A percentile compares a stretch with the other conserved stretches of the same genome.
phyloP scores from a whole-genome alignment of 2,888 invertebrate species.

The Schizotus pectinicornis region DNA sequence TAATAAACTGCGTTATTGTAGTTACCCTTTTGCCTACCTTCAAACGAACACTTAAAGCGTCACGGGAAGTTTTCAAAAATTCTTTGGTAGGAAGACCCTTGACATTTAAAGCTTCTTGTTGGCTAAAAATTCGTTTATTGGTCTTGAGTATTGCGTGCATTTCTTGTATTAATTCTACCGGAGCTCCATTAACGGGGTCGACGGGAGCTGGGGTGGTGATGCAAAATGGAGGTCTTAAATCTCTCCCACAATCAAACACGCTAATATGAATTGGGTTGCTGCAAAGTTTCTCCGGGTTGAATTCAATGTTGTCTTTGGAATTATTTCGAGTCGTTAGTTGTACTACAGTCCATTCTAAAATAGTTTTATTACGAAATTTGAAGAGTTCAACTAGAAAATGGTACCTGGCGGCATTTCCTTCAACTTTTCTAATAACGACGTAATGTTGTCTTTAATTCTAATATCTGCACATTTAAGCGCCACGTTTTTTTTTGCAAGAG shows the following conservation, averaged over 20 bases:
- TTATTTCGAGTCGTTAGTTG: slow-evolving; percentile 61
- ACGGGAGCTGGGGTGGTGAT: slow-evolving; percentile 44
- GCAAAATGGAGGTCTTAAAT: slow-evolving; percentile 44
- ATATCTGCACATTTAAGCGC: slow-evolving; percentile 41
- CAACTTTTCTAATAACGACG: slow-evolving; percentile 43
- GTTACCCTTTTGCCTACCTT: slow-evolving; percentile 30
- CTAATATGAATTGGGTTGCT: slow-evolving; percentile 49
- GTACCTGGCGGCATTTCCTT: slow-evolving; percentile 53
- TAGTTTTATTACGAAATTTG: no score
- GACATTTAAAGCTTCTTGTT: slow-evolving; percentile 30
- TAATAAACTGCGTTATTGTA: no score
- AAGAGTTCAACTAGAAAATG: neutral
- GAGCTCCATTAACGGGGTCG: slow-evolving; percentile 32
- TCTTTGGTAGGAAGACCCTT: slow-evolving; percentile 38
- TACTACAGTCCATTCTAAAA: slow-evolving; percentile 68
- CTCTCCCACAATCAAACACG: slow-evolving; percentile 52
- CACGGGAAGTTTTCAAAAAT: slow-evolving; percentile 34
- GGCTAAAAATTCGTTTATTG: no score
- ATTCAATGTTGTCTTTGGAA: slow-evolving; percentile 40
- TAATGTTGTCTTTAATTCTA: slow-evolving; percentile 35
- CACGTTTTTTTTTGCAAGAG: slow-evolving; percentile 43
- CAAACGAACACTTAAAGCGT: slow-evolving; percentile 36
- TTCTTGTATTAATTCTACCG: slow-evolving; percentile 41
- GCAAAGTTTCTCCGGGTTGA: slow-evolving; percentile 37
- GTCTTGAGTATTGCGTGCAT: slow-evolving; percentile 43